These are phyloP conservation scores for Diarsia brunnea DNA, from an alignment of 2,888 invertebrate species.

Conservation along the genomic window DNA sequence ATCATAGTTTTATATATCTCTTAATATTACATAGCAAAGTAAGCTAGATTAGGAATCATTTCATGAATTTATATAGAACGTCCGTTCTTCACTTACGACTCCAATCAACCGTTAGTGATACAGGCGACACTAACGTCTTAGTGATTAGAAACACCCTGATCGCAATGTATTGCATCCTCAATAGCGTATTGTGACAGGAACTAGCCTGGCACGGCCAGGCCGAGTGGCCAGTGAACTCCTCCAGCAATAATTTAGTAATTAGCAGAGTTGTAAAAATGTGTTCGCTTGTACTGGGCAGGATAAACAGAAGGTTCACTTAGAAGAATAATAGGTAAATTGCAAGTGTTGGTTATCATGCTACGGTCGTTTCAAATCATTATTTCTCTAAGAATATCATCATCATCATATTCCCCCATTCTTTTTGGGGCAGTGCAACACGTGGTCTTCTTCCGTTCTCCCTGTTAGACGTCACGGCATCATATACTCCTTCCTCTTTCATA, in stretches of 20 bases:
- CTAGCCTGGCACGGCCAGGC: not conserved
- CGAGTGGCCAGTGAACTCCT: not conserved
- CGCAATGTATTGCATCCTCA: conserved; percentile 6
- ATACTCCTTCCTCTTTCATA: too few species aligned
- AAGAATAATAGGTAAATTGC: not conserved
- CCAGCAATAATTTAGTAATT: conserved; percentile 40
- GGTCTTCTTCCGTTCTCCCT: too few species aligned
- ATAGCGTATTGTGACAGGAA: conserved; percentile 23
- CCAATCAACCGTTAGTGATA: not conserved
- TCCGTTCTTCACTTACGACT: not conserved
- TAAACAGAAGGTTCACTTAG: conserved; percentile 6
- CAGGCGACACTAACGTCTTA: not conserved
- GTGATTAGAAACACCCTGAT: not conserved
- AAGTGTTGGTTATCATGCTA: not conserved
- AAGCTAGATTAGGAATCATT: not conserved
- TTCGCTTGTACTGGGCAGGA: not conserved
- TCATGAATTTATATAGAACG: too few species aligned
- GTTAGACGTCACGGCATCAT: too few species aligned
- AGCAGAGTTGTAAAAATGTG: conserved; percentile 21
- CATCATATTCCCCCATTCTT: too few species aligned
- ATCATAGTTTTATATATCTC: not conserved
- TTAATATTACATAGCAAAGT: too few species aligned
- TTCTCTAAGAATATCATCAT: not conserved
- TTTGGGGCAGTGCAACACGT: too few species aligned
- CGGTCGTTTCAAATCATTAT: not conserved